phyloP scores from a whole-genome alignment of 2,797 vertebrate species.

The Alfaro cultratus region DNA sequence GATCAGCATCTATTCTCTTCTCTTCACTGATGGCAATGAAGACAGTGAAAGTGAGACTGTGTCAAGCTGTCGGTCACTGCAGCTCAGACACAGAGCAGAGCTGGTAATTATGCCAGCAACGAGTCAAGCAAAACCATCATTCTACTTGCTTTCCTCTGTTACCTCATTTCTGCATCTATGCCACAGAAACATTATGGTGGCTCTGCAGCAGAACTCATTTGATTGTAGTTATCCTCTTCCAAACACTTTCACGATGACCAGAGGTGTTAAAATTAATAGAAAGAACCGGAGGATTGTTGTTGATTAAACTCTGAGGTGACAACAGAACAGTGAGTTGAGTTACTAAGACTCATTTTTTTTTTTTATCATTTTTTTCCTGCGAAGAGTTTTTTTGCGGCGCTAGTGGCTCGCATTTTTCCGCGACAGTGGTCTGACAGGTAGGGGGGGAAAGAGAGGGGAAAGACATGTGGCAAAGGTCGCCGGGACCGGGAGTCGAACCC shows the following conservation, averaged over 20 bases:
- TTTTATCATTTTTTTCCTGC: no score
- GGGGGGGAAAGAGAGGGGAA: no score
- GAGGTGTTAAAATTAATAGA: not conserved
- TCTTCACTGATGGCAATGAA: not conserved
- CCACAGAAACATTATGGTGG: not conserved
- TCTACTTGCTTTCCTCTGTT: not conserved
- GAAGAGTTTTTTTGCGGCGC: no score
- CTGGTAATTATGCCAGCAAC: not conserved
- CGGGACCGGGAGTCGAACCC: no score
- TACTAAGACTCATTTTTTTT: not conserved
- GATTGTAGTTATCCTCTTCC: not conserved
- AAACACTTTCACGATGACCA: not conserved
- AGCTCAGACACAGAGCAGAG: not conserved
- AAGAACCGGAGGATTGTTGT: not conserved
- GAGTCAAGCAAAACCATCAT: not conserved
- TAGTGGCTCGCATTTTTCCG: no score
- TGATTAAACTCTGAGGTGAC: not conserved
- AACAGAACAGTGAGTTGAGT: not conserved
- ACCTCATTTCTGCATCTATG: not conserved
- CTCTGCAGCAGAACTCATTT: not conserved
- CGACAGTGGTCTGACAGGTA: no score
- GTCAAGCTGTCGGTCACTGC: not conserved
- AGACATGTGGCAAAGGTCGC: no score
- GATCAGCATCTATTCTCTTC: not conserved
- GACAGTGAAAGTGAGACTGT: constrained; percentile 4